A percentile compares a stretch with the other conserved stretches of the same genome.
Evolutionary conservation across 2,888 invertebrate genomes (phyloP).

Genomic region (Cryptus armator): DNA sequence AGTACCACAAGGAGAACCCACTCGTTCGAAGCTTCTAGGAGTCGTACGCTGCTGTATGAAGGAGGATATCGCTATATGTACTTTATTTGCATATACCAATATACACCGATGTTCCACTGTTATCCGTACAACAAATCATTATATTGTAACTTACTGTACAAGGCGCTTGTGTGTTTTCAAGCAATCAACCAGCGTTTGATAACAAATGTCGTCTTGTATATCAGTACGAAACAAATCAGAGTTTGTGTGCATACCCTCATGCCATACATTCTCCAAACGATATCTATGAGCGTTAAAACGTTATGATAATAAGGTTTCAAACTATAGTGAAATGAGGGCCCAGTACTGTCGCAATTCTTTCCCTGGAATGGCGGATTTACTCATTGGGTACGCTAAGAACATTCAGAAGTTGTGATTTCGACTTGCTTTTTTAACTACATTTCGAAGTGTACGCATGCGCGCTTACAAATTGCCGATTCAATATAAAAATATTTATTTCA

Average conservation of each 20-base stretch:
- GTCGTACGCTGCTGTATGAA: neutral
- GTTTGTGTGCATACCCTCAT: neutral
- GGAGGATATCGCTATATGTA: neutral
- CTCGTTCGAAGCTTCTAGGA: constrained; percentile 5
- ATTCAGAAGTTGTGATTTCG: no score
- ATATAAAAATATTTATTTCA: no score
- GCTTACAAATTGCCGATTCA: no score
- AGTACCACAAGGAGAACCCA: constrained; percentile 1
- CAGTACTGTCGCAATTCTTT: no score
- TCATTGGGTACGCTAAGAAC: no score
- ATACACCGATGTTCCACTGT: neutral
- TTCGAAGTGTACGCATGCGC: no score
- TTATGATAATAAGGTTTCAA: neutral
- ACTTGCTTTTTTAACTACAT: no score
- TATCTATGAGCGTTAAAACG: neutral
- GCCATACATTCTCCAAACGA: constrained; percentile 1
- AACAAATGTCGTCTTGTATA: neutral
- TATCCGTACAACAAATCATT: no score
- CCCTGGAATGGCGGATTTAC: no score
- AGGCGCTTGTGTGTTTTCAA: constrained; percentile 14
- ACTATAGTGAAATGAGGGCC: no score
- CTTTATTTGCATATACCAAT: neutral
- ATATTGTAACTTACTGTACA: neutral
- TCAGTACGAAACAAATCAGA: no score
- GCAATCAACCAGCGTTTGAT: neutral